Evolutionary conservation across 2,888 invertebrate genomes (phyloP).

Genomic region (Drosophila nr. perissopoda): DNA sequence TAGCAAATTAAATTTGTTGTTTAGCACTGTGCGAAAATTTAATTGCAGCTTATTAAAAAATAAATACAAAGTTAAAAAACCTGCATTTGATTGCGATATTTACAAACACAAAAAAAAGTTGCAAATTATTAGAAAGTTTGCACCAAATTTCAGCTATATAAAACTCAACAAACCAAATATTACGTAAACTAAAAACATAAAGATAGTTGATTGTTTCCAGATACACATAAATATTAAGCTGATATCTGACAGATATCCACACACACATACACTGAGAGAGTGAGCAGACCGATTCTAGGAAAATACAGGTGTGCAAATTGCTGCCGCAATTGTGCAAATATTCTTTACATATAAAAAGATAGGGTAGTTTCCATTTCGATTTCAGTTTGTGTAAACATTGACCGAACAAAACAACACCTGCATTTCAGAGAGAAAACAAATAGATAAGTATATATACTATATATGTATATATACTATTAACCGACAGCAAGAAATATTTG

Average conservation of each 20-base stretch:
- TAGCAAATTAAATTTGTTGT: background rate
- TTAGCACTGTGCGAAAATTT: conserved; percentile 48
- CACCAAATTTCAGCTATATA: background rate
- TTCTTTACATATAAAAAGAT: conserved; percentile 11
- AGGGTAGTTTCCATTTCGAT: background rate
- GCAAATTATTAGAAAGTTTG: background rate
- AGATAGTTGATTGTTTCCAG: conserved; percentile 13
- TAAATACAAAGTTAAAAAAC: background rate
- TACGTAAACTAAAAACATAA: conserved; percentile 1
- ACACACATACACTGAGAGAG: background rate
- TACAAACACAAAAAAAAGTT: background rate
- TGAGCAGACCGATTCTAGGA: conserved; percentile 14
- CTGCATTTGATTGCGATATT: conserved; percentile 2
- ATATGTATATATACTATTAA: background rate
- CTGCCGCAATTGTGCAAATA: conserved; percentile 50
- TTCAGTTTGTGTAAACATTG: conserved; percentile 16
- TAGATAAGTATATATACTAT: conserved; percentile 11
- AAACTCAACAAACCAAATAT: background rate
- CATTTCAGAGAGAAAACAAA: conserved; percentile 6
- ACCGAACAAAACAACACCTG: conserved; percentile 2
- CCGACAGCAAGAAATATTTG: conserved; percentile 1
- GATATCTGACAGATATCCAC: background rate
- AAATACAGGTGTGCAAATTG: conserved; percentile 28
- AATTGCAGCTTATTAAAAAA: conserved; percentile 37
- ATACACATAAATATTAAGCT: background rate